These are phyloP conservation scores for Metalampra italica DNA, from an alignment of 2,888 invertebrate genomes.

Conservation along the genomic window DNA sequence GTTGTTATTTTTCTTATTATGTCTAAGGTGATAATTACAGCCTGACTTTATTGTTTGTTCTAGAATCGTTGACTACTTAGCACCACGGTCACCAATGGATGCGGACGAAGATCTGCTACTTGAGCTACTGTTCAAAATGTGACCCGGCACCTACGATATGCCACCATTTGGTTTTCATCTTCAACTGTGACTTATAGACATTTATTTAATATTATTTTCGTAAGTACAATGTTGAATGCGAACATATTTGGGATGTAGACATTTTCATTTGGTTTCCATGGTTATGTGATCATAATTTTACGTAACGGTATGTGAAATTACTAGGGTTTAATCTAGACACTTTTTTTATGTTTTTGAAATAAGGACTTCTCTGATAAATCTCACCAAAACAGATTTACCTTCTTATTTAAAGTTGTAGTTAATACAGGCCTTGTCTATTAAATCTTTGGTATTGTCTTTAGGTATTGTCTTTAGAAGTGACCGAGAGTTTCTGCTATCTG, in stretches of 20 bases:
- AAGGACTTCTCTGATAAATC: no score
- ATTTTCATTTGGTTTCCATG: no score
- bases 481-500: background rate
- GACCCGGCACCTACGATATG: slow-evolving; percentile 26
- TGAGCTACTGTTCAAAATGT: slow-evolving; percentile 71
- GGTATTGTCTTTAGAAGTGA: slow-evolving; percentile 19
- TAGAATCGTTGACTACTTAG: slow-evolving; percentile 69
- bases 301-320: no score
- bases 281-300: no score
- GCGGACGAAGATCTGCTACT: slow-evolving; percentile 70
- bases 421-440: slow-evolving; percentile 59
- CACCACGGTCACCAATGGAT: slow-evolving; percentile 71
- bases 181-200: background rate
- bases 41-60: slow-evolving; percentile 13
- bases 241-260: no score
- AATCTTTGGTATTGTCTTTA: slow-evolving; percentile 29
- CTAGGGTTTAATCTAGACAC: no score
- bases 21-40: background rate
- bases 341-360: no score
- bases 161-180: slow-evolving; percentile 2
- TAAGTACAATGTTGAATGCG: no score
- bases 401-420: slow-evolving; percentile 54
- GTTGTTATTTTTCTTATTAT: no score
- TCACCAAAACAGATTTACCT: background rate
- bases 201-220: no score